phyloP scores from a whole-genome alignment of 2,797 vertebrate species.

The Malurus splendens region DNA sequence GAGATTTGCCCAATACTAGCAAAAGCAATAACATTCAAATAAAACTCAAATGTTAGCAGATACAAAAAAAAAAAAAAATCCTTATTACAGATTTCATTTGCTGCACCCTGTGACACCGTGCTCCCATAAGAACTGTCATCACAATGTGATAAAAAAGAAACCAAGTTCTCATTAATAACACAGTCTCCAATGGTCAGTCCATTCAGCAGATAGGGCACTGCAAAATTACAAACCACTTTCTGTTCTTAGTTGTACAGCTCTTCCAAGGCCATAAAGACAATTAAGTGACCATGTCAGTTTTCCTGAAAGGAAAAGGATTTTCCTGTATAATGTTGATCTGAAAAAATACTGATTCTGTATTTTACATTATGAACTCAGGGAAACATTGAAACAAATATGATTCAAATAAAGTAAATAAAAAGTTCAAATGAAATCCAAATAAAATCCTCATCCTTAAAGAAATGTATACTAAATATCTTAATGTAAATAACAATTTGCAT shows the following conservation, averaged over 20 bases:
- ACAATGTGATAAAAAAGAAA: background rate
- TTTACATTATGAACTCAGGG: background rate
- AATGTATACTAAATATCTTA: background rate
- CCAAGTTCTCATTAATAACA: background rate
- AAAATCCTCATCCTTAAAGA: background rate
- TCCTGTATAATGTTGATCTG: background rate
- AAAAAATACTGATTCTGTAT: background rate
- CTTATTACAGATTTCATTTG: background rate
- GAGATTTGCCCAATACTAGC: background rate
- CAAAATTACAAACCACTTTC: background rate
- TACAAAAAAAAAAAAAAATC: background rate
- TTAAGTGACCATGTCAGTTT: background rate
- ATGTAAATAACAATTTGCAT: slow-evolving; percentile 5
- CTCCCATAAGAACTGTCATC: background rate
- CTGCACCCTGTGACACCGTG: background rate
- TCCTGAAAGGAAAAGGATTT: background rate
- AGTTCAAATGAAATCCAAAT: background rate
- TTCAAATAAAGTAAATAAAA: background rate
- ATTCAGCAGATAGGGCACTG: background rate
- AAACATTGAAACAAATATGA: background rate
- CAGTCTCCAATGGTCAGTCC: background rate
- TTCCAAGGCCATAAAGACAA: background rate
- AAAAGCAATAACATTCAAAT: background rate
- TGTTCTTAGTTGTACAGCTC: background rate
- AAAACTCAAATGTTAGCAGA: background rate